Evolutionary conservation across 2,113 vertebrate species (phyloP), one percentile per base, ranked within the genome.

Genomic region (Neolamprologus sp.): DNA sequence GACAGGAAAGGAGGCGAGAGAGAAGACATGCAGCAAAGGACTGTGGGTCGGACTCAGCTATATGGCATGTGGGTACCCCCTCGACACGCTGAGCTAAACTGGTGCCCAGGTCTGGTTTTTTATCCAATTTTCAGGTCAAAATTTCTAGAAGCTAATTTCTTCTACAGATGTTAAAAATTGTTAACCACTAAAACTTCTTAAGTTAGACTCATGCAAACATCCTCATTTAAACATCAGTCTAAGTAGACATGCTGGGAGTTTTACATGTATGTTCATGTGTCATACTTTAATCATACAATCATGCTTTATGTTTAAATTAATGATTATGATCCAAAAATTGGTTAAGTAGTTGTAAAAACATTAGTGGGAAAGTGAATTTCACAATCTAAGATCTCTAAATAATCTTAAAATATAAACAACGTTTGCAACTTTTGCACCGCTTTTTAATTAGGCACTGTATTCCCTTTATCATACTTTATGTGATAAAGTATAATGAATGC

Each of bases 41-140:
- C 28, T 63, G 58, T 33, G 28, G 9, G 16, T 63, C 0, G 1
- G 17, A 63, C 28, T 63, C 30, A 11, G 58, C 58, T 19, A 63
- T 35, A 63, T 7, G 3, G 30, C 9, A 63, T n/a, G 30, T 63
- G 58, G 28, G 30, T 63, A 19, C 6, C 9, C 9, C 1, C 30
- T 35, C 9, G 0, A 19, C 58, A 33, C 2, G 6, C 58, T 19
- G 58, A 4, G 9, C 28, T 19, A 63, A 33, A 63, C 16, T 0
- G 1, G 16, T 33, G 9, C 58, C 28, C 28, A 63, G 16, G 28
- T 33, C 28, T 63, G 58, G 2, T 33, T 19, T 60, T 33, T 60
- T 19, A 65, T 65, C 60, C 58, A 63, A 63, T 63, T 63, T 63
- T 12, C 58, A n/a, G 58, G 30, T 63, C 3, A 35, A 12, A n/a